Evolutionary conservation across 2,113 vertebrate species (phyloP), one percentile per base, ranked within the genome.

Genomic region (Menidia beryllina): DNA sequence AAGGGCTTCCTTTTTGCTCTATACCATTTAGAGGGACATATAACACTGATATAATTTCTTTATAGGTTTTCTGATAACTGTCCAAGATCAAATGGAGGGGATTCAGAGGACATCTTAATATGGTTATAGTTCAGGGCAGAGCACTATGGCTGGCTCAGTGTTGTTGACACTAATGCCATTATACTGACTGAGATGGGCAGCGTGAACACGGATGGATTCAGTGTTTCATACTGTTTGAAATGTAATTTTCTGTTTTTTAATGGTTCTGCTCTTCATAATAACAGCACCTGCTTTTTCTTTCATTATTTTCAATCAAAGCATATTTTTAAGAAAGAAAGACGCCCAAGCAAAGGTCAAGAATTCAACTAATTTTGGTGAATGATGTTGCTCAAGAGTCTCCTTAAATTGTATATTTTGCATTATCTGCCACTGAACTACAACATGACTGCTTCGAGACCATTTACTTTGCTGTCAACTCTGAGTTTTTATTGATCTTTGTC

Each of bases 51-150:
- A 80, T 75, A 63, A 54, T 58, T 25, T 48, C 21, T 45, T 68
- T 51, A 39, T 61, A 59, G 72, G 72, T 71, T 75, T 51, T 76
- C 11, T 49, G 69, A 50, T 72, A 78, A 63, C 47, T 64, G 62
- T 30, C 57, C 52, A 19, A 38, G 48, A 59, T 62, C 70, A 67
- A 62, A 39, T 51, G 34, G 43, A 45, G 54, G 36, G 13, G 63
- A 56, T 72, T 65, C 25, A 49, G 23, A 53, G 39, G 54, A 51
- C 24, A 9, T 54, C 25, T 77, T 25, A 25, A 34, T 52, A 13
- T 62, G 14, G 39, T 75, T 13, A 55, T 2, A 36, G 45, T 41
- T 43, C 27, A 19, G 45, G 34, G 5, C 48, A n/a, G 49, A 7
- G 17, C 25, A 62, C 30, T 64, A 23, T 23, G 13, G 14, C 30